These are phyloP conservation scores for Cheiracanthium punctorium DNA, from an alignment of 2,888 invertebrate genomes.

Conservation along the genomic window DNA sequence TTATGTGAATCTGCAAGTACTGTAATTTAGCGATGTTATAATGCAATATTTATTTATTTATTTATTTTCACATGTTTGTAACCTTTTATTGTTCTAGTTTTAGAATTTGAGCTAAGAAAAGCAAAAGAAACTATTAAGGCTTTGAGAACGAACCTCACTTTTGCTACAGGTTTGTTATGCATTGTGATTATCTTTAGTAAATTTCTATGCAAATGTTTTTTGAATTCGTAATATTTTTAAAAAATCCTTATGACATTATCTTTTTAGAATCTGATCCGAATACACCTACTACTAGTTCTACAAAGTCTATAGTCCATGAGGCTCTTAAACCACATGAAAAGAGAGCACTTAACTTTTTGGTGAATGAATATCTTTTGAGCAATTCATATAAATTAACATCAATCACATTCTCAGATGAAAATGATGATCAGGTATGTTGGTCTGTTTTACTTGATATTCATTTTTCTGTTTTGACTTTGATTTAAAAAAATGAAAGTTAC, in stretches of 20 bases:
- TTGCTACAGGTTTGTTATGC: slow-evolving; percentile 74
- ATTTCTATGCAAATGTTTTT: background rate
- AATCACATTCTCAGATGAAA: slow-evolving; percentile 93
- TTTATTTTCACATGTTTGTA: too few relatives aligned
- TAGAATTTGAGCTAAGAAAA: slow-evolving; percentile 91
- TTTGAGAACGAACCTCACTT: slow-evolving; percentile 86
- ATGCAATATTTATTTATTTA: too few relatives aligned
- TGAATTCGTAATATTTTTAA: background rate
- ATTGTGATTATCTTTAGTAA: too few relatives aligned
- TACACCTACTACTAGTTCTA: slow-evolving; percentile 54
- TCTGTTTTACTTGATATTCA: too few relatives aligned
- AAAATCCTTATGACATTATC: background rate
- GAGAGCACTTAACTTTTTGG: slow-evolving; percentile 88
- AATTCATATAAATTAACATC: slow-evolving; percentile 90
- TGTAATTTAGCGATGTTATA: too few relatives aligned
- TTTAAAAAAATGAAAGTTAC: too few relatives aligned
- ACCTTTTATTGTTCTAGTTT: slow-evolving; percentile 79
- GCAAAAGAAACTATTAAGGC: slow-evolving; percentile 90
- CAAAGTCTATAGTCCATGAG: slow-evolving; percentile 73
- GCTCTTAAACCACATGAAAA: slow-evolving; percentile 87
- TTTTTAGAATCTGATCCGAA: slow-evolving; percentile 71
- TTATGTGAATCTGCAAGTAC: too few relatives aligned
- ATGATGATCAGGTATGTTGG: slow-evolving; percentile 90
- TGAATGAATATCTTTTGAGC: slow-evolving; percentile 88
- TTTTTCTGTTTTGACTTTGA: too few relatives aligned